Base-by-base conservation (phyloP, 2,113 vertebrate genomes). In the Xenus cinereus region DNA sequence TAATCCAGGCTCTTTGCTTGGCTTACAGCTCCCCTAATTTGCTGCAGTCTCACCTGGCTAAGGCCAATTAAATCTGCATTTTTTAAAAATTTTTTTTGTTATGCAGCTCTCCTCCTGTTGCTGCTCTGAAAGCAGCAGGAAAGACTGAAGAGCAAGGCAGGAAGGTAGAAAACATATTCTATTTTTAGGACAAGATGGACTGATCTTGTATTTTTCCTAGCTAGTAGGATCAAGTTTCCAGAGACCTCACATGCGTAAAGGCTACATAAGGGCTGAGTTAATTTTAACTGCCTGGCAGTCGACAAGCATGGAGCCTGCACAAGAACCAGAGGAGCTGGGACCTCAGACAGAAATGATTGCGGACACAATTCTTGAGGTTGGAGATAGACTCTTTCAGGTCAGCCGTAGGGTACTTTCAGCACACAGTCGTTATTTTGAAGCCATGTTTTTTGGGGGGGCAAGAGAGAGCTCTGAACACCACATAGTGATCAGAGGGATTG, bases 371-470 rank as follows among this genome's bases (percentile, higher is more conserved):
- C 98, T 99, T 19, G 97, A 97, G 39, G 98, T 99, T 5, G 98
- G 98, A 43, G 95, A 93, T 46, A 98, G 98, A 68, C 93, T 81
- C 23, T 99, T 99, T 60, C 98, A 97, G 62, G 98, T 99, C 75
- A 98, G 98, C 94, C 98, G 98, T 15, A 92, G 95, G 43, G 79
- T 21, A 1, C 97, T 99, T 41, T 98, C 99, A 5, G 24, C 86
- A 5, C 97, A 98, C 87, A 99, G 99, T 74, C 98, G 97, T 3
- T 99, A 99, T 64, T 99, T 99, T 46, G 95, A 97, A 91, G 99
- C 98, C 76, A 97, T 99, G 96, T 99, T 99, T 93, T 99, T 98
- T 66, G 99, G 99, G 10, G 97, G 98, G 15, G 97, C 98, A 6
- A 89, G 96, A 60, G 99, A 99, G 92, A 98, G 98, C 94, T 93